phyloP scores from a whole-genome alignment of 2,113 vertebrate species.

The Hyperoodon ampullatus region DNA sequence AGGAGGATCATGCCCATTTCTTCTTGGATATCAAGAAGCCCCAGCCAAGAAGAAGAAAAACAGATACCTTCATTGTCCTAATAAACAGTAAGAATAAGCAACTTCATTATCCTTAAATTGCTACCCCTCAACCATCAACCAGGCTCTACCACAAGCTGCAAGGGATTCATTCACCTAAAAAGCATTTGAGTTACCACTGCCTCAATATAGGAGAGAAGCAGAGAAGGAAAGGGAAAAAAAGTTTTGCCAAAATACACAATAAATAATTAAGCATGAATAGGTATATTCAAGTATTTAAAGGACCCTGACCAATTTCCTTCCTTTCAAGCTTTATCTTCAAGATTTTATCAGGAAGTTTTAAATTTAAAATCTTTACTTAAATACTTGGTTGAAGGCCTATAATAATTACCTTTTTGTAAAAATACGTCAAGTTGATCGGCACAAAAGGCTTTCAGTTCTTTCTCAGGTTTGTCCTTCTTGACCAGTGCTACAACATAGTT shows the following conservation, averaged over 20 bases:
- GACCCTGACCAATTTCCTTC: neutral
- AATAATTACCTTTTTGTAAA: slow-evolving; percentile 95
- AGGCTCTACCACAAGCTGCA: neutral
- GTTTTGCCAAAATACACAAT: slow-evolving; percentile 37
- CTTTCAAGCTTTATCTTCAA: slow-evolving; percentile 38
- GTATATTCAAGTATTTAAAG: slow-evolving; percentile 31
- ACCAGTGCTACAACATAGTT: slow-evolving; percentile 99
- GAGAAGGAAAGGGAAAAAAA: neutral
- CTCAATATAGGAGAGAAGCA: neutral
- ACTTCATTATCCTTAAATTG: slow-evolving; percentile 25
- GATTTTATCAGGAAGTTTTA: slow-evolving; percentile 37
- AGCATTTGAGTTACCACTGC: neutral
- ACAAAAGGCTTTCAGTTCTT: slow-evolving; percentile 97
- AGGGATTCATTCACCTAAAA: slow-evolving; percentile 29
- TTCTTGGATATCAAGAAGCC: slow-evolving; percentile 17
- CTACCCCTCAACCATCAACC: neutral
- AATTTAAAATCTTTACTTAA: slow-evolving; percentile 62
- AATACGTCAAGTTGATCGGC: slow-evolving; percentile 99
- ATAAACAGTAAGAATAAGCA: slow-evolving; percentile 23
- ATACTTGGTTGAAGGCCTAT: slow-evolving; percentile 17
- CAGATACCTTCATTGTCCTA: neutral
- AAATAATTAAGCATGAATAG: slow-evolving; percentile 7
- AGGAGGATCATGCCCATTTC: neutral
- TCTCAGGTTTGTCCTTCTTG: slow-evolving; percentile 99
- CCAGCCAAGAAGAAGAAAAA: neutral